Evolutionary conservation across 1,140 invertebrate species (phyloP).

Genomic region (Drosophila repleta): DNA sequence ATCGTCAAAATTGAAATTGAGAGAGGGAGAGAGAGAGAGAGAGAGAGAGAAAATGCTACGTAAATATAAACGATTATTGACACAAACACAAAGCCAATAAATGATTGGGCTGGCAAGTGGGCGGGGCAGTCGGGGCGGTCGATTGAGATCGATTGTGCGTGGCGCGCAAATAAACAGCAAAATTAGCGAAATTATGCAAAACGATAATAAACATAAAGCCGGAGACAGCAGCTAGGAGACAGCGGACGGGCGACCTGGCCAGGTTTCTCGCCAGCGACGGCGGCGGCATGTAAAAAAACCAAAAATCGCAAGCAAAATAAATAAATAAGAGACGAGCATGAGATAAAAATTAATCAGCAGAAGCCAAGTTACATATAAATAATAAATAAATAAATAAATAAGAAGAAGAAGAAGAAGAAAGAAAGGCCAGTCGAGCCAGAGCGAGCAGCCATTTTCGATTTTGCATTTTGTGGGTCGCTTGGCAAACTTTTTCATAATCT

Average conservation of each 20-base stretch:
- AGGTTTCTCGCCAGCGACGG: constrained; percentile 22
- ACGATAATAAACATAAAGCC: constrained; percentile 55
- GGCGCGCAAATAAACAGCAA: constrained; percentile 69
- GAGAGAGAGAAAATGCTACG: constrained; percentile 37
- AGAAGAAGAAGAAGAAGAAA: neutral
- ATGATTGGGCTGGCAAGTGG: constrained; percentile 21
- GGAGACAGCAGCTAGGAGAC: constrained; percentile 13
- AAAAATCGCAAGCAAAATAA: constrained; percentile 70
- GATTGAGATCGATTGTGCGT: constrained; percentile 59
- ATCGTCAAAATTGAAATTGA: constrained; percentile 58
- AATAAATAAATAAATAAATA: constrained; percentile 26
- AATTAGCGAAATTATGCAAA: constrained; percentile 81
- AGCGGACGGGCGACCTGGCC: constrained; percentile 18
- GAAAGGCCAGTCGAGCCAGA: neutral
- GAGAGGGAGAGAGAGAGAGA: too few relatives aligned
- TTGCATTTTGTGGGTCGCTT: constrained; percentile 56
- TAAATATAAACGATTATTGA: constrained; percentile 69
- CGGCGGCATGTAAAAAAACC: constrained; percentile 72
- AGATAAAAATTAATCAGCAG: constrained; percentile 44
- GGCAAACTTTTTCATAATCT: constrained; percentile 78
- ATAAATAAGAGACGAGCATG: constrained; percentile 36
- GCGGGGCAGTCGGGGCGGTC: neutral
- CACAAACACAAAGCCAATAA: constrained; percentile 75
- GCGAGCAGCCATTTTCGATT: constrained; percentile 67
- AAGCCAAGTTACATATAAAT: neutral